Conservation (phyloP, 2,113 vertebrate species). For the Ardeotis arabs region DNA sequence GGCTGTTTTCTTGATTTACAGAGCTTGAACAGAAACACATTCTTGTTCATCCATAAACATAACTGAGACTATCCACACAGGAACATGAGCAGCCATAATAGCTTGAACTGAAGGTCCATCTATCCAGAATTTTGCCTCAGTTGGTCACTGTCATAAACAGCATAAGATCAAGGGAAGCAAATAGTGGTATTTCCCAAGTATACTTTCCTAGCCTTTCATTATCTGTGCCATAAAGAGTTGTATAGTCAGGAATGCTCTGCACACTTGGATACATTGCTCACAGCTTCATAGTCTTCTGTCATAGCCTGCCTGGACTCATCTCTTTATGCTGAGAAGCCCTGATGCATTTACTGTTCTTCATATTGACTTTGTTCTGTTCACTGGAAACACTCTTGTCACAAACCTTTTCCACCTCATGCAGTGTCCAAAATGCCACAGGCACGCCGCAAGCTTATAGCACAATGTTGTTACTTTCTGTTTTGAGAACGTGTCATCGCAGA, state of each 20-base stretch:
- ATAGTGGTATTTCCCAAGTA: neutral
- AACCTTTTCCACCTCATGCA: neutral
- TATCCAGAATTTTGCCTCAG: neutral
- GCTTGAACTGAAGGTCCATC: neutral
- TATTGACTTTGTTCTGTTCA: neutral
- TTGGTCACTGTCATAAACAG: neutral
- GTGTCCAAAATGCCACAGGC: neutral
- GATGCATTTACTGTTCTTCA: neutral
- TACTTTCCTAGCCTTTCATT: neutral
- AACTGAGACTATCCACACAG: neutral
- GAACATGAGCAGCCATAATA: neutral
- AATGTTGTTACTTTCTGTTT: neutral
- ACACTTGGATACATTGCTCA: neutral
- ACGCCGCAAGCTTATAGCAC: neutral
- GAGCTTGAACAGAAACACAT: neutral
- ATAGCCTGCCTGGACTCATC: neutral
- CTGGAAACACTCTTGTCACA: neutral
- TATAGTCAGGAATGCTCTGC: neutral
- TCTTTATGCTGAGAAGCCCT: neutral
- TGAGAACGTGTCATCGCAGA: neutral
- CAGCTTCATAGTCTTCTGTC: neutral
- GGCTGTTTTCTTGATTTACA: neutral
- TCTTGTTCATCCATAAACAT: fast-evolving
- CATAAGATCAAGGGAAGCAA: neutral
- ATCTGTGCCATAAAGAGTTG: neutral